These are phyloP conservation scores for Ptilodon capucinus DNA, from an alignment of 2,888 invertebrate species.

Conservation along the genomic window DNA sequence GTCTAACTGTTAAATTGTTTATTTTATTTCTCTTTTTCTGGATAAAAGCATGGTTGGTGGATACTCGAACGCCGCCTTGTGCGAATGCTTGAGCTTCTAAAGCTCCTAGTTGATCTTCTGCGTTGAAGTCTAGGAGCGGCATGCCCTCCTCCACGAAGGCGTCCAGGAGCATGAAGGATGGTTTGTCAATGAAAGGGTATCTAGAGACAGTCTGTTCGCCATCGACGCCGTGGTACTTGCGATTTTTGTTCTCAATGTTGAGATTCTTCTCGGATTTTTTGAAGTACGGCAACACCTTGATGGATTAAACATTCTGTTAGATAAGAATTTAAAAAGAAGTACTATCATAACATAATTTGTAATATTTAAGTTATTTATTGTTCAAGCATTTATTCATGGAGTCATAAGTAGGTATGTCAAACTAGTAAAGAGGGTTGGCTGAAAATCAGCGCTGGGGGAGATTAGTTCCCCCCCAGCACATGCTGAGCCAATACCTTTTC, in stretches of 20 bases:
- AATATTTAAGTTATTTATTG: too few species aligned
- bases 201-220: slow-evolving; percentile 84
- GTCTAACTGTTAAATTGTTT: slow-evolving; percentile 73
- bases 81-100: slow-evolving; percentile 81
- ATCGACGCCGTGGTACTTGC: slow-evolving; percentile 80
- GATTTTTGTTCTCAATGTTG: slow-evolving; percentile 71
- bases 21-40: slow-evolving; percentile 80
- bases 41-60: slow-evolving; percentile 84
- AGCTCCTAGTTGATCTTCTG: slow-evolving; percentile 77
- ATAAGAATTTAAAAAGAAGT: too few species aligned
- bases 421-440: too few species aligned
- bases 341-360: too few species aligned
- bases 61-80: slow-evolving; percentile 78
- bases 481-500: too few species aligned
- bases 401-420: too few species aligned
- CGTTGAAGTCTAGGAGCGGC: slow-evolving; percentile 81
- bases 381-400: too few species aligned
- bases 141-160: slow-evolving; percentile 84
- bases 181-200: slow-evolving; percentile 83
- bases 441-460: too few species aligned
- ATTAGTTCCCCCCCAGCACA: too few species aligned
- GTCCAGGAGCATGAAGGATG: slow-evolving; percentile 75
- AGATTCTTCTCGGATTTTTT: slow-evolving; percentile 84
- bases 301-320: not conserved
- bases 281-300: slow-evolving; percentile 85